Percentiles rank a stretch among this genome's conserved stretches.
Conservation (phyloP, 2,888 invertebrate genomes). For the Neria commutata region DNA sequence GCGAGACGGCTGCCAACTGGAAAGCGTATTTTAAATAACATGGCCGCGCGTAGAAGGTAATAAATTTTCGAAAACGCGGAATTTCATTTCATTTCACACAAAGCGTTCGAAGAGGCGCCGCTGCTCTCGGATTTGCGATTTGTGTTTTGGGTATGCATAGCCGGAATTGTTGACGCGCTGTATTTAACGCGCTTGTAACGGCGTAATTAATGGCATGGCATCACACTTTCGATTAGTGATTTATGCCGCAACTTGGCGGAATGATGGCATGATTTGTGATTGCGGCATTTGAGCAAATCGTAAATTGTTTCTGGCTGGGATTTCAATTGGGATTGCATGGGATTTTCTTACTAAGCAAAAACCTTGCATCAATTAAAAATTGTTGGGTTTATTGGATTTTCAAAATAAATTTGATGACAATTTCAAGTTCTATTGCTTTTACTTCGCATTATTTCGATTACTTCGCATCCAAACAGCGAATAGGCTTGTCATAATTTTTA, state of each 20-base stretch:
- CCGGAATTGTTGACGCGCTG: conserved; percentile 46
- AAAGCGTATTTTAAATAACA: conserved; percentile 11
- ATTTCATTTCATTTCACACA: background rate
- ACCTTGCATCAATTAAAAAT: no score
- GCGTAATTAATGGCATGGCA: conserved; percentile 43
- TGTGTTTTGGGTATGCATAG: conserved; percentile 9
- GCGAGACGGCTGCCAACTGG: no score
- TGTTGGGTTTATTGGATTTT: no score
- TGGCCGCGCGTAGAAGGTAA: conserved; percentile 23
- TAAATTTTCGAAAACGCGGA: conserved; percentile 38
- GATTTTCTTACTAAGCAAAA: no score
- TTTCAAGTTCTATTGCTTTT: no score
- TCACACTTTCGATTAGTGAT: background rate
- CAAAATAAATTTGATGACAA: no score
- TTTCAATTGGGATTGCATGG: background rate
- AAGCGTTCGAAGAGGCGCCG: no score
- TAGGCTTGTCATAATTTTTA: no score
- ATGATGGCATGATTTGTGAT: conserved; percentile 22
- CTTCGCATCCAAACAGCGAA: no score
- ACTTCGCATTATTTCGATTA: no score
- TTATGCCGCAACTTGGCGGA: no score
- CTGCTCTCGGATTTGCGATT: background rate
- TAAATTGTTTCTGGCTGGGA: background rate
- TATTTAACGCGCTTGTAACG: conserved; percentile 34
- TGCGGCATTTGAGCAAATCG: background rate